phyloP scores from a whole-genome alignment of 2,888 invertebrate species.

The Mesopsocus fuscifrons region DNA sequence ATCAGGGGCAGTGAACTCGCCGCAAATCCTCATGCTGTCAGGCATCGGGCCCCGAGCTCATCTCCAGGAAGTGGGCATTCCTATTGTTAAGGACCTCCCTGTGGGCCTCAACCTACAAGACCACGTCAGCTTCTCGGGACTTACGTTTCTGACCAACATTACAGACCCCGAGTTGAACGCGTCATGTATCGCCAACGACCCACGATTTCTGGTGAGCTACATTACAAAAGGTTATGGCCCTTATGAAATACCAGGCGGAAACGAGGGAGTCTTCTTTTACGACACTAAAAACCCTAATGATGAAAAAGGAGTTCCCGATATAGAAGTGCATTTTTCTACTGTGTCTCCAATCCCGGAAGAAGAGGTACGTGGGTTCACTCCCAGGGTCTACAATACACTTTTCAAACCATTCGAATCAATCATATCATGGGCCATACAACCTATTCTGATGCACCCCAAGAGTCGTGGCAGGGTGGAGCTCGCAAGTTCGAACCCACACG shows the following conservation, averaged over 20 bases:
- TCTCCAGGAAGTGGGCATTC: slow-evolving; percentile 26
- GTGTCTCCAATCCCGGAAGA: slow-evolving; percentile 22
- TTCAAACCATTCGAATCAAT: neutral
- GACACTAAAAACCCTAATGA: slow-evolving; percentile 22
- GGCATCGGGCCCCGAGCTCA: slow-evolving; percentile 35
- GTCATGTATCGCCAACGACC: slow-evolving; percentile 9
- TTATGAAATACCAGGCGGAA: slow-evolving; percentile 25
- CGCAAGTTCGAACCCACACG: neutral
- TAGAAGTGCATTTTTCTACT: slow-evolving; percentile 24
- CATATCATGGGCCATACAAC: neutral
- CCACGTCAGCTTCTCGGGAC: slow-evolving; percentile 24
- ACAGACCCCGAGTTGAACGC: slow-evolving; percentile 11
- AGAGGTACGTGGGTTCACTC: neutral
- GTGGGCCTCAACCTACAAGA: slow-evolving; percentile 35
- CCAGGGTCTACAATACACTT: neutral
- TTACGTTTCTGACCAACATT: slow-evolving; percentile 20
- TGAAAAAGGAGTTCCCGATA: slow-evolving; percentile 24
- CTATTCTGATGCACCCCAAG: slow-evolving; percentile 11
- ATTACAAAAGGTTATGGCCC: slow-evolving; percentile 20
- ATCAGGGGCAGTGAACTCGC: slow-evolving; percentile 41
- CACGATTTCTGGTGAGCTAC: slow-evolving; percentile 18
- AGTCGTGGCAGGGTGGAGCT: slow-evolving; percentile 8
- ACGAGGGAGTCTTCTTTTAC: slow-evolving; percentile 27
- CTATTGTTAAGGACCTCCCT: slow-evolving; percentile 25
- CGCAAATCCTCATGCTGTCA: slow-evolving; percentile 45